Percentiles rank a stretch among this genome's conserved stretches.
These are phyloP conservation scores for Dolichoris vasculosae DNA, from an alignment of 1,140 invertebrate species.

Conservation along the genomic window DNA sequence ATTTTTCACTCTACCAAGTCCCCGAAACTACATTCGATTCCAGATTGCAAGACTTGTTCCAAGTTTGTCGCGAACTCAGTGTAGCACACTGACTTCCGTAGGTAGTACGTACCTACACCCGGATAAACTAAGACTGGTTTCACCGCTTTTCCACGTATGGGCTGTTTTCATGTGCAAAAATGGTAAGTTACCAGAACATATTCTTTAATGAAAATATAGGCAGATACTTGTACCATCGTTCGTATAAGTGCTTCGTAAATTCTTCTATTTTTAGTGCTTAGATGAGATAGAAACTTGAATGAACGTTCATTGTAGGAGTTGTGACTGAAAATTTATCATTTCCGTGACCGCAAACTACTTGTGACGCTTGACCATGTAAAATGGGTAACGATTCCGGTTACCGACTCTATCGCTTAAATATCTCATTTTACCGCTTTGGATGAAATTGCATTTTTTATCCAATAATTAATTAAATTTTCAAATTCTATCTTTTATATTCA, in stretches of 20 bases:
- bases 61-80: slow-evolving; percentile 59
- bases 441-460: too few relatives aligned
- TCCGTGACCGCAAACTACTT: not conserved
- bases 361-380: not conserved
- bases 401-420: too few relatives aligned
- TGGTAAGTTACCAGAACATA: slow-evolving; percentile 48
- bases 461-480: too few relatives aligned
- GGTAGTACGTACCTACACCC: not conserved
- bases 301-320: slow-evolving; percentile 25
- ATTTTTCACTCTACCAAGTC: slow-evolving; percentile 70
- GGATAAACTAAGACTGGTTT: not conserved
- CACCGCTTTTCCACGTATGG: slow-evolving; percentile 9
- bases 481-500: too few relatives aligned
- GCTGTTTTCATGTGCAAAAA: slow-evolving; percentile 26
- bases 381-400: not conserved
- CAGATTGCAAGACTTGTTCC: slow-evolving; percentile 67
- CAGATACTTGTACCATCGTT: slow-evolving; percentile 45
- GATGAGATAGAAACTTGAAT: not conserved
- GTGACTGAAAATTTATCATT: slow-evolving; percentile 32
- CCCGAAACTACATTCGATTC: slow-evolving; percentile 66
- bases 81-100: not conserved
- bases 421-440: too few relatives aligned
- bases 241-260: not conserved
- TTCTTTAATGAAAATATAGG: slow-evolving; percentile 57
- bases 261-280: not conserved